Conservation (phyloP, 2,797 vertebrate species). For the Paedocypris micromegethes region DNA sequence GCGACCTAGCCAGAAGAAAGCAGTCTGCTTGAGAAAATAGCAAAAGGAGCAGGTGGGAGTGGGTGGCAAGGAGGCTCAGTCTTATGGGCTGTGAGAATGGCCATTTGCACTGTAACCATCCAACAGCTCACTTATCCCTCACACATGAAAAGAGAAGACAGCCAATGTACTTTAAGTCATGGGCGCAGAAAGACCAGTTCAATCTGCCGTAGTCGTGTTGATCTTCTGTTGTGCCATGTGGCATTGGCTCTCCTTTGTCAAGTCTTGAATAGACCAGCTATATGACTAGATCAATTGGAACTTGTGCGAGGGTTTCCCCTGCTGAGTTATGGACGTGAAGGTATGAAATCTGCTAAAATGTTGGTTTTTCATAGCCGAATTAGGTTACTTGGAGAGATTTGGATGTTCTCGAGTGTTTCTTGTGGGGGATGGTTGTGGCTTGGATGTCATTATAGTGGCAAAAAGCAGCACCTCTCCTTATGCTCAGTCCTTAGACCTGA, state of each 20-base stretch:
- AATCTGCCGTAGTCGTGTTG: constrained; percentile 70
- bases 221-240: constrained; percentile 74
- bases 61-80: constrained; percentile 77
- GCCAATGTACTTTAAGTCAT: constrained; percentile 70
- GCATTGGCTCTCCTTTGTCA: constrained; percentile 52
- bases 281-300: constrained; percentile 35
- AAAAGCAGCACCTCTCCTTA: constrained; percentile 69
- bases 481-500: constrained; percentile 59
- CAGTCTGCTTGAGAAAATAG: constrained; percentile 78
- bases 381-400: constrained; percentile 41
- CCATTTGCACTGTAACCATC: constrained; percentile 74
- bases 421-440: constrained; percentile 59
- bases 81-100: constrained; percentile 81
- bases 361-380: constrained; percentile 19
- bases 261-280: constrained; percentile 37
- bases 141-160: constrained; percentile 58
- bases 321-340: constrained; percentile 10
- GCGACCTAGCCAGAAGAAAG: constrained; percentile 73
- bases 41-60: constrained; percentile 80
- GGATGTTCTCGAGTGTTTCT: constrained; percentile 49
- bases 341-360: constrained; percentile 11
- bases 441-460: constrained; percentile 47
- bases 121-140: constrained; percentile 55
- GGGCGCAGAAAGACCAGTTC: constrained; percentile 63
- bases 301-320: constrained; percentile 31